These are phyloP conservation scores for Teleogryllus oceanicus DNA, from an alignment of 2,888 invertebrate genomes.

Conservation along the genomic window DNA sequence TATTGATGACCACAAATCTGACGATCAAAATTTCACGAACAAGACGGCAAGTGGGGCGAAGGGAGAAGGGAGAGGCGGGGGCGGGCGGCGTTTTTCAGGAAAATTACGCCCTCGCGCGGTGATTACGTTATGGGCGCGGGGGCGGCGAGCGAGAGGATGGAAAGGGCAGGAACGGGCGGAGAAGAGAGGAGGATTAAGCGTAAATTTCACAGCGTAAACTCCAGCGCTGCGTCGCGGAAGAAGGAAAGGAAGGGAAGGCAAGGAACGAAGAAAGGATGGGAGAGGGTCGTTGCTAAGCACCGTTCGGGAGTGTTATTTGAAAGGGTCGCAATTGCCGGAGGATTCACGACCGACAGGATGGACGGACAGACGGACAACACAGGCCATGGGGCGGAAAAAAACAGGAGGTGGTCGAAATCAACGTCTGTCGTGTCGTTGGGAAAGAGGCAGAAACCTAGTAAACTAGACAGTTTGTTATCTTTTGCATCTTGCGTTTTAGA, in stretches of 20 bases:
- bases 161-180: too few relatives aligned
- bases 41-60: background rate
- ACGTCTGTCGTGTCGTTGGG: background rate
- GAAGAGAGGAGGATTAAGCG: background rate
- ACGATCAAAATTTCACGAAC: constrained; percentile 10
- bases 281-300: too few relatives aligned
- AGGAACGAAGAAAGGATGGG: too few relatives aligned
- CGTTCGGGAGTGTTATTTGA: background rate
- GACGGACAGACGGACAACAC: constrained; percentile 6
- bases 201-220: background rate
- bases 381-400: background rate
- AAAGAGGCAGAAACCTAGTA: too few relatives aligned
- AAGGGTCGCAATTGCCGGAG: background rate
- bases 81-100: background rate
- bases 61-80: too few relatives aligned
- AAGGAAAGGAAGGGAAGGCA: too few relatives aligned
- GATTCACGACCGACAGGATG: background rate
- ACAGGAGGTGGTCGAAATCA: background rate
- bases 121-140: background rate
- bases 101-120: background rate
- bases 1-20: constrained; percentile 18
- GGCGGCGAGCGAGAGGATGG: background rate
- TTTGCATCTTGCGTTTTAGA: too few relatives aligned
- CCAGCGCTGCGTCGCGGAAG: too few relatives aligned
- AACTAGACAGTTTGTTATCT: too few relatives aligned